phyloP scores from a whole-genome alignment of 2,113 vertebrate genomes.

The Clarias batrachus region DNA sequence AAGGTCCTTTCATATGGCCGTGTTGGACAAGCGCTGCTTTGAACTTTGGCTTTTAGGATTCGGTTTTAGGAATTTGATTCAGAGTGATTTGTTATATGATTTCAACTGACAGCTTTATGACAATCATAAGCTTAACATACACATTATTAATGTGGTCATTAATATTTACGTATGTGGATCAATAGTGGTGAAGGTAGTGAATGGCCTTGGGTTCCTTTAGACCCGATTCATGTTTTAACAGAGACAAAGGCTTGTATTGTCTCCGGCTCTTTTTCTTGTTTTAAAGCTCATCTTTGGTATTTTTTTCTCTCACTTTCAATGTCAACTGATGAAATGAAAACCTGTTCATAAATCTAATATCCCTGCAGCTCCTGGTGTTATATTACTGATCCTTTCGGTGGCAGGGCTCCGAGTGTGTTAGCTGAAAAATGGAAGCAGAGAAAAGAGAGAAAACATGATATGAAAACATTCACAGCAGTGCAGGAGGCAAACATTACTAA shows the following conservation, averaged over 20 bases:
- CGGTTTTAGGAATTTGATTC: not conserved
- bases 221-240: slow-evolving; percentile 17
- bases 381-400: slow-evolving; percentile 29
- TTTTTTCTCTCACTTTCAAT: not conserved
- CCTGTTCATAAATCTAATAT: slow-evolving; percentile 36
- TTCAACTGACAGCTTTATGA: not conserved
- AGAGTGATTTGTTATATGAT: not conserved
- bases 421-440: slow-evolving; percentile 18
- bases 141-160: no score
- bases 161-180: no score
- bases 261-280: slow-evolving; percentile 23
- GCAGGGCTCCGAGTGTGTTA: slow-evolving; percentile 19
- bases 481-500: slow-evolving; percentile 7
- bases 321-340: slow-evolving; percentile 26
- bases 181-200: slow-evolving; percentile 30
- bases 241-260: slow-evolving; percentile 18
- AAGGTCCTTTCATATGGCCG: slow-evolving; percentile 30
- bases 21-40: slow-evolving; percentile 42
- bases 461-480: not conserved
- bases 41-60: slow-evolving; percentile 44
- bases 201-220: slow-evolving; percentile 32
- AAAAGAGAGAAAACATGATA: slow-evolving; percentile 10
- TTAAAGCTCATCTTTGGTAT: not conserved
- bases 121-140: no score
- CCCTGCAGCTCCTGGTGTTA: slow-evolving; percentile 34